Evolutionary conservation across 1,140 invertebrate genomes (phyloP), one percentile per base, ranked within the genome.

Genomic region (Lepeophtheirus salmonis): DNA sequence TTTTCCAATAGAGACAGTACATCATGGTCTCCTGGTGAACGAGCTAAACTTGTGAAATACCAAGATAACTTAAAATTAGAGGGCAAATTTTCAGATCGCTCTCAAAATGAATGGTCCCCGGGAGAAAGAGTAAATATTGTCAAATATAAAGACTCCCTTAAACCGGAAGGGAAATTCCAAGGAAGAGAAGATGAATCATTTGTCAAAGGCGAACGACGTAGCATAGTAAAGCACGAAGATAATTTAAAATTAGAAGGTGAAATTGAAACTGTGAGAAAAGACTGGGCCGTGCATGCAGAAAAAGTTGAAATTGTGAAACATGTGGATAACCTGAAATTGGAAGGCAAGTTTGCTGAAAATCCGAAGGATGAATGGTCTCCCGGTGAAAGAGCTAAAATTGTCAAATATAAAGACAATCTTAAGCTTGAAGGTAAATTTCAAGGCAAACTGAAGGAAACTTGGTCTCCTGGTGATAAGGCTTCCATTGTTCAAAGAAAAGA

Each of bases 231-330:
- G 62, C 66, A 78, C 63, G 64, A 70, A 62, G 75, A 77, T 61
- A 74, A 77, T 64, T 66, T 84, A 0, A 67, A 69, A 12, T 75
- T 79, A 2, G 81, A 83, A 67, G 81, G 82, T 14, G 76, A 80
- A 65, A 67, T 83, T 63, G 58, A 65, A 56, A 62, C 58, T 10
- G n/a, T 23, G 10, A 53, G 49, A 24, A 52, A 61, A 54, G 59
- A 61, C n/a, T 61, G 50, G 26, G 64, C 64, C 1, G 52, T 50
- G 12, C 63, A 61, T 13, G 65, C 62, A 1, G 64, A 65, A 50
- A 56, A 64, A 24, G 61, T 61, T 17, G 60, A 64, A 41, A 62
- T 66, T 50, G 63, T 62, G 49, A 60, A 58, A 26, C 61, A 66
- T 25, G 55, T 53, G n/a, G 66, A 67, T 49, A 65, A 66, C 18